Evolutionary conservation across 2,113 vertebrate genomes (phyloP), one percentile per base, ranked within the genome.

Genomic region (Myiopsitta monachus): DNA sequence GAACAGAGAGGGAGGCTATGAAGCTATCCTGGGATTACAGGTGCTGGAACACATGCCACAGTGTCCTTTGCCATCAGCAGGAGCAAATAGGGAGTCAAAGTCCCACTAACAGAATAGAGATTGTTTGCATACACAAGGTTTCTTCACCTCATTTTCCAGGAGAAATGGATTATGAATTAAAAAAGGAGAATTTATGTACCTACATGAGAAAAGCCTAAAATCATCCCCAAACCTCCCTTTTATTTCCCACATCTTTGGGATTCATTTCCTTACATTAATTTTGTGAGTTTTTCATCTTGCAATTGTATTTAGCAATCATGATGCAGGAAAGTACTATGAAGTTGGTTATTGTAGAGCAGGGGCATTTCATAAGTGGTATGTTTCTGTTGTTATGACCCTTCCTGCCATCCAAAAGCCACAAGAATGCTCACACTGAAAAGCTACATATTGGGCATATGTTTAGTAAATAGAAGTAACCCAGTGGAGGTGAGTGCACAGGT

Each of bases 401-500:
- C 10, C 39, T 46, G 21, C n/a, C 64, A 43, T 23, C 23, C 38
- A 77, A 62, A 83, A 55, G 19, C 46, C 3, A 2, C 9, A 30
- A 77, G 62, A 85, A 23, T 1, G 10, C 7, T 43, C 11, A 52
- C 54, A 30, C 26, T 63, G 43, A 62, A 87, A 73, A 68, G 43
- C 18, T 63, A 12, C 0, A 3, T 7, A 15, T 21, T n/a, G 24
- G 18, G 36, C 9, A 5, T 14, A 30, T 0, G 2, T 38, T 55
- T 38, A 57, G 24, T n/a, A 89, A 83, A 55, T 33, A 72, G 19
- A 47, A 69, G 18, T 51, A 57, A 75, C 15, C 13, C 4, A 1
- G 17, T 16, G 13, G 38, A 12, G 24, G 8, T 41, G 44, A 15
- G 15, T 11, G 24, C 14, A 52, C 36, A 87, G 38, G 49, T 6